phyloP scores from a whole-genome alignment of 2,888 invertebrate species.

The Heliconius sara region DNA sequence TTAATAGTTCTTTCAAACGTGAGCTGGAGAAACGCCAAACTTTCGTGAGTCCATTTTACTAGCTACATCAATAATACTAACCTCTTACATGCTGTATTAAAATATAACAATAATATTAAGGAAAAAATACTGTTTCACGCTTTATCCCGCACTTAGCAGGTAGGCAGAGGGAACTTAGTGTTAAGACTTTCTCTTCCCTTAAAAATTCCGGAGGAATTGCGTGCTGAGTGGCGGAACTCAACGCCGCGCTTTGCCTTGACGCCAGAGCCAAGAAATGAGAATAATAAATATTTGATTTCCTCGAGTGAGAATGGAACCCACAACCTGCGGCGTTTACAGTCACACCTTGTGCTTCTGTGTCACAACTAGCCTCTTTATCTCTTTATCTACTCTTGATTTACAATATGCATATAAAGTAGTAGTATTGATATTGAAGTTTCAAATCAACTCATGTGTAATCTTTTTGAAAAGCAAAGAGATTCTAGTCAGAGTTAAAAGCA shows the following conservation, averaged over 20 bases:
- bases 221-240: too few relatives aligned
- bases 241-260: too few relatives aligned
- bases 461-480: neutral
- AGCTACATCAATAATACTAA: neutral
- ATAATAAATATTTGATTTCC: too few relatives aligned
- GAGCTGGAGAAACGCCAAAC: conserved; percentile 70
- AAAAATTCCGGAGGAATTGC: too few relatives aligned
- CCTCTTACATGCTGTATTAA: neutral
- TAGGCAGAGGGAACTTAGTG: neutral
- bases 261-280: too few relatives aligned
- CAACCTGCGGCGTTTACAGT: too few relatives aligned
- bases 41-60: conserved; percentile 41
- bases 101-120: neutral
- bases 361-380: too few relatives aligned
- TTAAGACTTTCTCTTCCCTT: neutral
- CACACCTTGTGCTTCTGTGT: too few relatives aligned
- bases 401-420: neutral
- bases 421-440: neutral
- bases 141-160: neutral
- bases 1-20: conserved; percentile 71
- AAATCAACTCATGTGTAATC: neutral
- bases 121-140: neutral
- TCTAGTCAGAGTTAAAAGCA: too few relatives aligned
- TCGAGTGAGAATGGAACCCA: too few relatives aligned
- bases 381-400: neutral